Evolutionary conservation across 1,140 invertebrate genomes (phyloP), one percentile per base, ranked within the genome.

Genomic region (Hypsibius dujardini): DNA sequence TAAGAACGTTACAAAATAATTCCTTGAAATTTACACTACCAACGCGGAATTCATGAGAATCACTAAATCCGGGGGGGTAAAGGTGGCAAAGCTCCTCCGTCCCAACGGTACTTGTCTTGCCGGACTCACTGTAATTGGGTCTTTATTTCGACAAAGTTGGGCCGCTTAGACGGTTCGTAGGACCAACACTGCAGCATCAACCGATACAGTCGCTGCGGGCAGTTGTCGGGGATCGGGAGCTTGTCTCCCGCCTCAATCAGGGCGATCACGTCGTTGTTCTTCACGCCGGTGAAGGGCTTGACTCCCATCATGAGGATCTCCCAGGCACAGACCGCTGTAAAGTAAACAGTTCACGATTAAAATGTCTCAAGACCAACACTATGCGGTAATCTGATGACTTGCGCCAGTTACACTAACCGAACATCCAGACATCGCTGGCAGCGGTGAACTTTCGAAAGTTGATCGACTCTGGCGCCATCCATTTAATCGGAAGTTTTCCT

Each of bases 401-500:
- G 28, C 28, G 28, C 28, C 28, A 28, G 28, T 28, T 28, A 2
- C 14, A 40, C 80, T 81, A 77, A 92, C 90, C 92, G 82, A 97
- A 98, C 94, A 98, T 98, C 95, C 93, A 99, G 0, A 98, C 94
- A 83, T 99, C 96, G 76, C 92, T 95, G 2, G 92, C 89, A 7
- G 91, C 90, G 0, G 94, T 98, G 79, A 98, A 98, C 75, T 92
- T 82, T 71, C 93, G 82, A 79, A 97, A 98, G 81, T 98, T 98
- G 73, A 98, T 97, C 14, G 91, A 95, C 80, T 99, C 96, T 0
- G 95, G 95, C 47, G 95, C 92, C 93, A 98, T 94, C 95, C 95
- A 98, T 78, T 98, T 98, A 73, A 97, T 95, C 1, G 93, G 94
- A 71, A 97, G 81, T 80, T 96, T 95, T 14, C 92, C 91, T 80